Evolutionary conservation across 2,797 vertebrate genomes (phyloP).

Genomic region (Pseudotriccus pelzelni): DNA sequence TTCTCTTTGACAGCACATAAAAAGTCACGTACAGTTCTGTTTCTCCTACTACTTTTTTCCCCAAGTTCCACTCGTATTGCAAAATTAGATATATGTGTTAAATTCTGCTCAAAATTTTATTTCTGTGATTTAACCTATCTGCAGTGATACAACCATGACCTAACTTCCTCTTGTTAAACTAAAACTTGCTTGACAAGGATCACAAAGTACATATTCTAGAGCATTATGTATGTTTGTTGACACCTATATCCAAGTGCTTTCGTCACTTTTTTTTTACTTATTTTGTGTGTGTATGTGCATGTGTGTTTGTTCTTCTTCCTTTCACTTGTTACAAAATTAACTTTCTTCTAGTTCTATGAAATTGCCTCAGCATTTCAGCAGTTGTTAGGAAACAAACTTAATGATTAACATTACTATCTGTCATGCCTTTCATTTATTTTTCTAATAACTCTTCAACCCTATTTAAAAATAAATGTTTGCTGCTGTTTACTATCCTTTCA

Average conservation of each 20-base stretch:
- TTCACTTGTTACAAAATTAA: not conserved
- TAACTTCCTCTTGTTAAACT: not conserved
- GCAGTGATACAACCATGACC: not conserved
- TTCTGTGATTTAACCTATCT: not conserved
- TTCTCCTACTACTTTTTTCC: not conserved
- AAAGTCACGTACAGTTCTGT: not conserved
- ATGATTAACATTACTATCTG: not conserved
- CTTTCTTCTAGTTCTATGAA: not conserved
- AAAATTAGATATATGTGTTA: not conserved
- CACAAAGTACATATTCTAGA: not conserved
- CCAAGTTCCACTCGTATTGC: not conserved
- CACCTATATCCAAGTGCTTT: not conserved
- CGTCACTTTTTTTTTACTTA: not conserved
- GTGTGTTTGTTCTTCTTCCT: not conserved
- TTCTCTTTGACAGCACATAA: not conserved
- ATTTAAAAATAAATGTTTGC: not conserved
- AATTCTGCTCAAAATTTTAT: not conserved
- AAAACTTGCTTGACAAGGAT: not conserved
- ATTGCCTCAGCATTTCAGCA: not conserved
- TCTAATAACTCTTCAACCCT: not conserved
- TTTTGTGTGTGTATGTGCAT: not conserved
- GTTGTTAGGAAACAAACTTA: not conserved
- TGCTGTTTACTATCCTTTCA: not conserved
- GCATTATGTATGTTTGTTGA: not conserved
- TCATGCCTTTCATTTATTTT: not conserved